Evolutionary conservation across 2,113 vertebrate species (phyloP).

Genomic region (Poeciliopsis occidentalis): DNA sequence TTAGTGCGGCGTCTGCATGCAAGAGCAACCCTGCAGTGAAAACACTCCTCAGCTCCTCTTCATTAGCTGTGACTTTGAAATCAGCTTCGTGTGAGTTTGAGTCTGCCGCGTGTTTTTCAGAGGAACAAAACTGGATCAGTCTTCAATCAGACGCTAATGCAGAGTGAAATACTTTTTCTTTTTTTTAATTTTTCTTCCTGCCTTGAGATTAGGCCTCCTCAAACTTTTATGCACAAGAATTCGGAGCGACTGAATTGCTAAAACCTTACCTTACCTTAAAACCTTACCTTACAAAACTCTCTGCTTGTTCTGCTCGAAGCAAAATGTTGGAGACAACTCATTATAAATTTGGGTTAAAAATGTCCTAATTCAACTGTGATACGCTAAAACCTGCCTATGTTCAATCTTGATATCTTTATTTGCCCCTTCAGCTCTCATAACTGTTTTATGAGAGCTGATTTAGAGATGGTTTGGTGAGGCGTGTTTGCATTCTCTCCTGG

Average conservation of each 20-base stretch:
- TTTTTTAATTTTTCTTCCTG: not conserved
- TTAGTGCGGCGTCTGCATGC: slow-evolving; percentile 28
- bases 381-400: too few species aligned
- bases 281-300: not conserved
- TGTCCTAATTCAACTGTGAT: too few species aligned
- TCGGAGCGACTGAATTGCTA: not conserved
- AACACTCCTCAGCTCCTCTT: slow-evolving; percentile 23
- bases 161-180: not conserved
- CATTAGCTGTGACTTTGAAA: slow-evolving; percentile 38
- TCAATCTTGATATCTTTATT: too few species aligned
- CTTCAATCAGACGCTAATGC: not conserved
- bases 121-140: slow-evolving; percentile 8
- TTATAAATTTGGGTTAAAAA: too few species aligned
- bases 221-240: not conserved
- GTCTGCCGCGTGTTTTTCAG: not conserved
- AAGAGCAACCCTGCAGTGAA: slow-evolving; percentile 28
- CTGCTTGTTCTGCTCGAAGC: not conserved
- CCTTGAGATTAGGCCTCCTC: not conserved
- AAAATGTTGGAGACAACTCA: too few species aligned
- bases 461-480: too few species aligned
- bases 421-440: too few species aligned
- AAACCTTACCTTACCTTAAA: too few species aligned
- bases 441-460: too few species aligned
- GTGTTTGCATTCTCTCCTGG: too few species aligned
- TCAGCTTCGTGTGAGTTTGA: slow-evolving; percentile 14